A percentile compares a stretch with the other conserved stretches of the same genome.
These are phyloP conservation scores for Noturus placidus DNA, from an alignment of 2,113 vertebrate species.

Conservation along the genomic window DNA sequence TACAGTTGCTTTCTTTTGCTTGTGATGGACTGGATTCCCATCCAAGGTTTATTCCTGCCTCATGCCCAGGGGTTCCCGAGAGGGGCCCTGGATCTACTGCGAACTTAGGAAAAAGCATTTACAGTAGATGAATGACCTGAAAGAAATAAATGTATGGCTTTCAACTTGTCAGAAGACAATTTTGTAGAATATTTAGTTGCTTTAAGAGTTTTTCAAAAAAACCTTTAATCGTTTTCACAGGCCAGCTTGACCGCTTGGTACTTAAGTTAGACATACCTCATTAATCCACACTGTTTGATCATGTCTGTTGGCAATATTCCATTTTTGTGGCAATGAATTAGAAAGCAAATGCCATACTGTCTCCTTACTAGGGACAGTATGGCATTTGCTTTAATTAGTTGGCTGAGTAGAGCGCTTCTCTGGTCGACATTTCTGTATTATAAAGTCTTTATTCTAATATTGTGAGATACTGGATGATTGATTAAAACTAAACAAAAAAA, in stretches of 20 bases:
- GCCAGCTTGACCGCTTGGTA: neutral
- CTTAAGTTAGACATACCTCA: neutral
- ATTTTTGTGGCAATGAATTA: neutral
- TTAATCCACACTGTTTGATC: neutral
- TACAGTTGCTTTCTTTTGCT: too few relatives aligned
- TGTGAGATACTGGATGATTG: too few relatives aligned
- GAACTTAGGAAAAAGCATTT: neutral
- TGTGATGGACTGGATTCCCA: too few relatives aligned
- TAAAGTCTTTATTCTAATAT: too few relatives aligned
- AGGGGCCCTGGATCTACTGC: too few relatives aligned
- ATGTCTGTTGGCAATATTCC: neutral
- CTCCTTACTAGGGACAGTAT: neutral
- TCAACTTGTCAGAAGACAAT: neutral
- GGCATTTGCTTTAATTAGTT: too few relatives aligned
- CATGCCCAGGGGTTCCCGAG: too few relatives aligned
- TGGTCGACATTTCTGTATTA: too few relatives aligned
- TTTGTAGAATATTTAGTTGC: neutral
- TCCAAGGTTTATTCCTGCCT: too few relatives aligned
- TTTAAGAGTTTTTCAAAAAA: neutral
- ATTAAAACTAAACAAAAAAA: too few relatives aligned
- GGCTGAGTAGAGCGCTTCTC: too few relatives aligned
- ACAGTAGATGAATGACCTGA: neutral
- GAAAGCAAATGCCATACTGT: neutral
- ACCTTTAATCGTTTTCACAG: neutral
- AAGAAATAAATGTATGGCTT: neutral